Evolutionary conservation across 1,140 invertebrate species (phyloP).

Genomic region (Contarinia nasturtii): DNA sequence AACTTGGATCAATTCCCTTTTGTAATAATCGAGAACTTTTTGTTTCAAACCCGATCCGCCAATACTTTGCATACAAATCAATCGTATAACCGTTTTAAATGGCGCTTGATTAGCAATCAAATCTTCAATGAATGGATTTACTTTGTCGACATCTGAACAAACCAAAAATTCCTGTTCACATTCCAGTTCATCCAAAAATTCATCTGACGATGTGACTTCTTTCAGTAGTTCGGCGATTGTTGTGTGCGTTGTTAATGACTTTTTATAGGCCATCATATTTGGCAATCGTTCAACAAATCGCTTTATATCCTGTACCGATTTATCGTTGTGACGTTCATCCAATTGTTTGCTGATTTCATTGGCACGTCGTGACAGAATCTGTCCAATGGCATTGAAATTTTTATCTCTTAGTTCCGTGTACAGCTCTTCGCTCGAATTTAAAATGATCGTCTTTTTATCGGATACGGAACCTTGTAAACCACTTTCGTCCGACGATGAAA

Average conservation of each 20-base stretch:
- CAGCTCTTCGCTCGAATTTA: conserved; percentile 80
- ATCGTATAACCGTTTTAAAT: conserved; percentile 60
- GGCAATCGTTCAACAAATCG: conserved; percentile 80
- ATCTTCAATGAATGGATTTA: conserved; percentile 76
- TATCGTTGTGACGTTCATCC: conserved; percentile 68
- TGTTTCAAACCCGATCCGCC: conserved; percentile 78
- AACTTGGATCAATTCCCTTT: conserved; percentile 75
- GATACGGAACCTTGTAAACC: conserved; percentile 31
- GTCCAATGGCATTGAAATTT: conserved; percentile 83
- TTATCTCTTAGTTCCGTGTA: conserved; percentile 81
- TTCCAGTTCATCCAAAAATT: conserved; percentile 31
- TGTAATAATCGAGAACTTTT: conserved; percentile 82
- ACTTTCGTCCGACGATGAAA: conserved; percentile 43
- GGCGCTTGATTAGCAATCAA: conserved; percentile 68
- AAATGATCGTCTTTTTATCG: conserved; percentile 63
- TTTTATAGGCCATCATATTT: conserved; percentile 72
- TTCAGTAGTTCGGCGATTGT: conserved; percentile 43
- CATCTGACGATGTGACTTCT: conserved; percentile 28
- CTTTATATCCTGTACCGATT: conserved; percentile 85
- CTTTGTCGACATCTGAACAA: conserved; percentile 77
- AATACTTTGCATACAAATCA: conserved; percentile 77
- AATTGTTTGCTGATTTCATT: conserved; percentile 70
- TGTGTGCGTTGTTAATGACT: conserved; percentile 53
- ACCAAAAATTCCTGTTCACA: conserved; percentile 83
- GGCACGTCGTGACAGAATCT: conserved; percentile 69